Conservation (phyloP, 2,113 vertebrate genomes). For the Morone saxatilis region DNA sequence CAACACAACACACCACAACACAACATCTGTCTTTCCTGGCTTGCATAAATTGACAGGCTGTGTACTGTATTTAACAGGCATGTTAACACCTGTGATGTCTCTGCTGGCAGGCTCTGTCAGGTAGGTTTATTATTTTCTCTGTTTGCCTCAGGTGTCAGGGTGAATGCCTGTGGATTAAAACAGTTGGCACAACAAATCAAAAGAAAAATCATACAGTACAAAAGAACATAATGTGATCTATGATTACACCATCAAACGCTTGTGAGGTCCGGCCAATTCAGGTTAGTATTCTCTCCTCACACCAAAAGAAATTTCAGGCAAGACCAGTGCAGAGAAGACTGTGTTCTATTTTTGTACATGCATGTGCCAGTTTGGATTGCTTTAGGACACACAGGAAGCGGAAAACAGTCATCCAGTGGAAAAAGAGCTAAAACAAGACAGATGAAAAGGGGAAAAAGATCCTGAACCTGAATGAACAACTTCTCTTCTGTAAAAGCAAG, state of each 20-base stretch:
- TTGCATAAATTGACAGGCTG: constrained; percentile 22
- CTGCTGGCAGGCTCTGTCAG: constrained; percentile 47
- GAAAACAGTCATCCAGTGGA: not conserved
- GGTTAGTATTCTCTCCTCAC: not conserved
- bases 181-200: constrained; percentile 63
- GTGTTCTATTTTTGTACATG: too few relatives aligned
- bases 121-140: constrained; percentile 44
- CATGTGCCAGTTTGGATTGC: not conserved
- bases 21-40: constrained; percentile 21
- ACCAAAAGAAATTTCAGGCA: not conserved
- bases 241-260: constrained; percentile 34
- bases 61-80: constrained; percentile 32
- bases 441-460: constrained; percentile 8
- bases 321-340: too few relatives aligned
- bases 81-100: constrained; percentile 60
- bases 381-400: constrained; percentile 31
- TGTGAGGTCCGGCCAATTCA: constrained; percentile 36
- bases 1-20: constrained; percentile 3
- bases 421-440: not conserved
- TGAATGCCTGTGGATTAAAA: constrained; percentile 44
- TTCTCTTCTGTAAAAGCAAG: constrained; percentile 1
- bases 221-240: constrained; percentile 14
- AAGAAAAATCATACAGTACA: constrained; percentile 36
- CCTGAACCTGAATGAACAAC: not conserved
- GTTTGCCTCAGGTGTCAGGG: constrained; percentile 49